These are phyloP conservation scores for Heliconius eleuchia DNA, from an alignment of 1,140 invertebrate genomes.

Conservation along the genomic window DNA sequence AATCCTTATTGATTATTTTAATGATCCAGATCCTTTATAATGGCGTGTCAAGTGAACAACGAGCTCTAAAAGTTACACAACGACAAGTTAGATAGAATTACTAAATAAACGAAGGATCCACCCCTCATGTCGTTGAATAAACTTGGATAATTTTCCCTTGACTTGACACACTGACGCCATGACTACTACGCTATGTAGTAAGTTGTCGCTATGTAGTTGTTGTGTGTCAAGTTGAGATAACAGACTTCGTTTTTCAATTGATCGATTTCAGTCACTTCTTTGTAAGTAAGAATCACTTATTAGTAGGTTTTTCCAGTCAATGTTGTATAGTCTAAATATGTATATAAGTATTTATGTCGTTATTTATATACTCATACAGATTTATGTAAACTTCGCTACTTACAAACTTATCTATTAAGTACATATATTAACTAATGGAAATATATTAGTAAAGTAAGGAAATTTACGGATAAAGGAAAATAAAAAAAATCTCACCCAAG, in stretches of 20 bases:
- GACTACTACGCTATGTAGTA: too few species aligned
- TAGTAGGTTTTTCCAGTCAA: too few species aligned
- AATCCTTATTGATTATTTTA: background rate
- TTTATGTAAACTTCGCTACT: too few species aligned
- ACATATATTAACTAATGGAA: too few species aligned
- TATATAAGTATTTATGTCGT: too few species aligned
- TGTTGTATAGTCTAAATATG: too few species aligned
- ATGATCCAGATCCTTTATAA: background rate
- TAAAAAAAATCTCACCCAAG: background rate
- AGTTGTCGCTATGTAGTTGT: too few species aligned
- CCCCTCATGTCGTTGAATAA: background rate
- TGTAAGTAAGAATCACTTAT: background rate
- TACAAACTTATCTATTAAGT: too few species aligned
- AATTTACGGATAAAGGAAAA: too few species aligned
- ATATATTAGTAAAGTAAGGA: too few species aligned
- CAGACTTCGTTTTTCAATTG: background rate
- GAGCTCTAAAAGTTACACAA: background rate
- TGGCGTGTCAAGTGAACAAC: background rate
- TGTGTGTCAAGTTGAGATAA: background rate
- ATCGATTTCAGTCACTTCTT: background rate
- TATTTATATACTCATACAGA: too few species aligned
- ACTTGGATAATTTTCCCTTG: background rate
- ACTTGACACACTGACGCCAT: too few species aligned
- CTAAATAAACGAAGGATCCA: background rate
- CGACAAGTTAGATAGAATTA: constrained; percentile 7